A percentile compares a stretch with the other conserved stretches of the same genome.
Conservation (phyloP, 1,140 invertebrate genomes). For the Euura saliciscinereae region DNA sequence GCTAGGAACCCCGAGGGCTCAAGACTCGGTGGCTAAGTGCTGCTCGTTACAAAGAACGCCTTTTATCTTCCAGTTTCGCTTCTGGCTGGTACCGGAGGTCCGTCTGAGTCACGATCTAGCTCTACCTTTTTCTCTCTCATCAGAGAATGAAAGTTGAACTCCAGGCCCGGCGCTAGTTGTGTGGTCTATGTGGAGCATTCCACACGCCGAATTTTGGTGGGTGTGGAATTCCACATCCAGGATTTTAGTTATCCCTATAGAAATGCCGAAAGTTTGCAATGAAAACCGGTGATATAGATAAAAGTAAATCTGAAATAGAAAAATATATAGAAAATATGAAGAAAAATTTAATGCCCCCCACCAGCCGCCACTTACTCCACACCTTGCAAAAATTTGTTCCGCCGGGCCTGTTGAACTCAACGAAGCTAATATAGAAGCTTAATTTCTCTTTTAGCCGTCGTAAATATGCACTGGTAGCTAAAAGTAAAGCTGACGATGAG, state of each 20-base stretch:
- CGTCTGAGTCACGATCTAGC: neutral
- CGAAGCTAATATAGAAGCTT: slow-evolving; percentile 12
- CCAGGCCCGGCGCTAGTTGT: neutral
- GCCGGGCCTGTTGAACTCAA: slow-evolving; percentile 10
- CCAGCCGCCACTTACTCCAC: too few relatives aligned
- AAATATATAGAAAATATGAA: too few relatives aligned
- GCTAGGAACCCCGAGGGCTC: neutral
- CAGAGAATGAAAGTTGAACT: neutral
- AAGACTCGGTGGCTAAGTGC: slow-evolving; percentile 30
- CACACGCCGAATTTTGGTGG: too few relatives aligned
- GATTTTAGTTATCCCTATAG: too few relatives aligned
- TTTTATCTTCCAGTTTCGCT: slow-evolving; percentile 28
- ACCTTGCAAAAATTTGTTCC: too few relatives aligned
- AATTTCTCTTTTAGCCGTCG: slow-evolving; percentile 7
- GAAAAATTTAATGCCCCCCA: too few relatives aligned
- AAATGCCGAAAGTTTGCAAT: too few relatives aligned
- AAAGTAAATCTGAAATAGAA: too few relatives aligned
- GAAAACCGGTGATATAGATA: too few relatives aligned
- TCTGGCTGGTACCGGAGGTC: neutral
- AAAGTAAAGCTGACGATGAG: neutral
- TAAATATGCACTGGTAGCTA: slow-evolving; percentile 3
- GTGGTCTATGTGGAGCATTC: too few relatives aligned
- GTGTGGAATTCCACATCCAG: too few relatives aligned
- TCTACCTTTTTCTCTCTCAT: neutral
- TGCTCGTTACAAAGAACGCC: slow-evolving; percentile 33